A percentile compares a stretch with the other conserved stretches of the same genome.
Conservation (phyloP, 2,113 vertebrate genomes). For the Emydocephalus ijimae region DNA sequence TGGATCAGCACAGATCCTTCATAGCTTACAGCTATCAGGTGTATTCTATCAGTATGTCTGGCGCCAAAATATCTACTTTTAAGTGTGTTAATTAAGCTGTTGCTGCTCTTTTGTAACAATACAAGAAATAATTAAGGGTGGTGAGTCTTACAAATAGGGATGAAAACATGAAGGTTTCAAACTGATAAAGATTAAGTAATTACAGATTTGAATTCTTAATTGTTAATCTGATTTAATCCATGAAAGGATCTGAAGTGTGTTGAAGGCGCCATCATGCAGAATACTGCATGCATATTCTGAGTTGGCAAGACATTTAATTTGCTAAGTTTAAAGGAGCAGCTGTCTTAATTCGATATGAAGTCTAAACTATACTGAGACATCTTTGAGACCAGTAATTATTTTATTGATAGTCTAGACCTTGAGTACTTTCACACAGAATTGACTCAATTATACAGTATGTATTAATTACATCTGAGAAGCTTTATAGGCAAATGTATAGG, state of each 20-base stretch:
- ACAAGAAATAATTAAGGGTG: not conserved
- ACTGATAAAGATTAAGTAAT: conserved; percentile 13
- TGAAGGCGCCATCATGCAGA: not conserved
- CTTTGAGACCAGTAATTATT: not conserved
- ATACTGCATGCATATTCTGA: not conserved
- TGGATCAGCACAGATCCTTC: not conserved
- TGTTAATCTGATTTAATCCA: conserved; percentile 13
- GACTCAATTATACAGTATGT: not conserved
- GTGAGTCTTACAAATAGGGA: not conserved
- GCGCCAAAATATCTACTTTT: not conserved
- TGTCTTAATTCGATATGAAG: not conserved
- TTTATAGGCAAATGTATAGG: not conserved
- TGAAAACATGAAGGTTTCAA: not conserved
- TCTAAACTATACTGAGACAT: not conserved
- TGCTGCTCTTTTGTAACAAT: not conserved
- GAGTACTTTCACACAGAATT: not conserved
- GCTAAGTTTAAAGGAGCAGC: not conserved
- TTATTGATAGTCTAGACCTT: not conserved
- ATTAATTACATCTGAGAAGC: not conserved
- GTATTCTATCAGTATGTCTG: not conserved
- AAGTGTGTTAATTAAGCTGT: not conserved
- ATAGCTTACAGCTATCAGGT: not conserved
- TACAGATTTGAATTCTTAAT: not conserved
- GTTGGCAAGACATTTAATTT: not conserved
- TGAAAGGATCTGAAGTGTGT: conserved; percentile 1